Conservation (phyloP, 1,140 invertebrate genomes). For the Drosophila pectinifera region DNA sequence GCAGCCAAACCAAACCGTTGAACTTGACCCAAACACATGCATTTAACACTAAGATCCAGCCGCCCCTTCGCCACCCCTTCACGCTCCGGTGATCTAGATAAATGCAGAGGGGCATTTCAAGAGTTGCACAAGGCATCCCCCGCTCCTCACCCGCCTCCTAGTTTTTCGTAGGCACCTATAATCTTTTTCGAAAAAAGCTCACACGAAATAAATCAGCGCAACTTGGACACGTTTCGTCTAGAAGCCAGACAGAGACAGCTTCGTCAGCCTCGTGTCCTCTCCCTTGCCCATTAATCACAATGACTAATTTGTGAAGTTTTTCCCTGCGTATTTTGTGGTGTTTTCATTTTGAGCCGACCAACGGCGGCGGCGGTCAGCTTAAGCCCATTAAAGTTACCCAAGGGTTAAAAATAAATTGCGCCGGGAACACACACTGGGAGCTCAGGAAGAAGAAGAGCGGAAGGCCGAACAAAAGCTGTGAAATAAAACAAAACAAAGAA, state of each 20-base stretch:
- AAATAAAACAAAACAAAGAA: background rate
- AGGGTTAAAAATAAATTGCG: constrained; percentile 49
- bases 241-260: constrained; percentile 20
- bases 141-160: background rate
- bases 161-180: constrained; percentile 28
- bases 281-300: constrained; percentile 70
- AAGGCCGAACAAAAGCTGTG: constrained; percentile 3
- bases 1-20: constrained; percentile 21
- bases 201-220: constrained; percentile 61
- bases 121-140: constrained; percentile 50
- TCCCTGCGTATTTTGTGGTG: constrained; percentile 18
- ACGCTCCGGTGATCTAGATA: constrained; percentile 64
- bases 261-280: constrained; percentile 1
- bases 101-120: constrained; percentile 35
- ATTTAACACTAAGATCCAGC: constrained; percentile 22
- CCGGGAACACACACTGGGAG: constrained; percentile 4
- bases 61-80: constrained; percentile 13
- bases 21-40: constrained; percentile 66
- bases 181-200: constrained; percentile 45
- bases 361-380: constrained; percentile 31
- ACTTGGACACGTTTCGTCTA: constrained; percentile 40
- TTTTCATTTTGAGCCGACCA: constrained; percentile 38
- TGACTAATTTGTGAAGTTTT: constrained; percentile 64
- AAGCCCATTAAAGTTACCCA: constrained; percentile 66
- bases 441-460: background rate